Evolutionary conservation across 2,797 vertebrate species (phyloP), one percentile per base, ranked within the genome.

Genomic region (Erpetoichthys calabaricus): DNA sequence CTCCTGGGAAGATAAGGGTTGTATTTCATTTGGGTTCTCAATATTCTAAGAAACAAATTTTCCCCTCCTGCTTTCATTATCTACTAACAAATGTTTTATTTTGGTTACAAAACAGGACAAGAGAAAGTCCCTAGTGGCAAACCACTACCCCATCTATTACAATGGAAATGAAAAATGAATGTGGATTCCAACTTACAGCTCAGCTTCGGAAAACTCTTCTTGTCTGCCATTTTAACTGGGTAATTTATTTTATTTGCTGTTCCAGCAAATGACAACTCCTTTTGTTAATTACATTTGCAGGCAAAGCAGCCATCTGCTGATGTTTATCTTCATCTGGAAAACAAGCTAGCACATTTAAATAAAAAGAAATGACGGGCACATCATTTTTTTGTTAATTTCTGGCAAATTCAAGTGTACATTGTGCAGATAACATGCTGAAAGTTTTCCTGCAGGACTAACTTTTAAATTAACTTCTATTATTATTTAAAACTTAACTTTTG

Each of bases 101-200:
- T 49, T 49, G 7, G 47, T 7, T 6, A 5, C 7, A 49, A 4
- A 49, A 49, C 47, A 5, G 7, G n/a, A 49, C 5, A 49, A 49
- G n/a, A 49, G 7, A 7, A 49, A n/a, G 7, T 49, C 47, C 47
- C n/a, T n/a, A 25, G 25, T 25, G 25, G 25, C 42, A 54, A 42
- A 54, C 42, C 41, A 5, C 41, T 41, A 42, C n/a, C 52, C 5
- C 25, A 54, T 42, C 25, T 5, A n/a, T 54, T 42, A 42, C 7
- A 54, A 54, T 42, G 7, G 4, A 54, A 54, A 4, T 42, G 53
- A 54, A 54, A 54, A 54, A 54, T 54, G 10, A 49, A 42, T 42
- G 7, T 7, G 7, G 5, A 6, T 41, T 54, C 9, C 5, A 54
- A 25, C 53, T 6, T 41, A 7, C 10, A 6, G 25, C 41, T 41